Evolutionary conservation across 2,888 invertebrate species (phyloP).

Genomic region (Eupithecia inturbata): DNA sequence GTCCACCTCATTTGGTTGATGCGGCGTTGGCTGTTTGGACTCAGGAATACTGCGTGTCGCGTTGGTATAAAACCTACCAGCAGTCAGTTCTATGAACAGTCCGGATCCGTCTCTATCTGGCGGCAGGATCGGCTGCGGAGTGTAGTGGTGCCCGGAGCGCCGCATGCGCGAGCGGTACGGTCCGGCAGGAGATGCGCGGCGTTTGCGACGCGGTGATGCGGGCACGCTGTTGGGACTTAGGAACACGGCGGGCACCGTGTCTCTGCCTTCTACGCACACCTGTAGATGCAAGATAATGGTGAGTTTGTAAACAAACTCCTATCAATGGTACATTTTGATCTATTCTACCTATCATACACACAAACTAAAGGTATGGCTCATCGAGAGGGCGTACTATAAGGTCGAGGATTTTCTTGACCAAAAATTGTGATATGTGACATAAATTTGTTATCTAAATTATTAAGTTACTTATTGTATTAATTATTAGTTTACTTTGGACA

Average conservation of each 20-base stretch:
- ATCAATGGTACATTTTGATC: too few species aligned
- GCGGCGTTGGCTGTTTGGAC: background rate
- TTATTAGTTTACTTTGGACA: too few species aligned
- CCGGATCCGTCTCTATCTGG: conserved; percentile 96
- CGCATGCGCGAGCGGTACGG: conserved; percentile 79
- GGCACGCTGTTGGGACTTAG: conserved; percentile 90
- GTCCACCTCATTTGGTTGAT: background rate
- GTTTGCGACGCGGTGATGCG: conserved; percentile 86
- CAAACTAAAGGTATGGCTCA: too few species aligned
- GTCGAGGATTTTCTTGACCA: too few species aligned
- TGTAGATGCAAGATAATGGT: conserved; percentile 42
- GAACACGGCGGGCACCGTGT: conserved; percentile 89
- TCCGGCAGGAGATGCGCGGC: conserved; percentile 87
- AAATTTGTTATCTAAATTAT: too few species aligned
- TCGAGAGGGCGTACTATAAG: too few species aligned
- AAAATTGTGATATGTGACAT: too few species aligned
- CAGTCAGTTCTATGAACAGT: conserved; percentile 86
- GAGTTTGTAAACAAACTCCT: too few species aligned
- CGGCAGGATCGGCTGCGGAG: conserved; percentile 97
- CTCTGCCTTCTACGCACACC: conserved; percentile 85
- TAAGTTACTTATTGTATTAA: too few species aligned
- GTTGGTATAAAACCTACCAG: conserved; percentile 54
- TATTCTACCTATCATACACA: too few species aligned
- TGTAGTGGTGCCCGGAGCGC: conserved; percentile 86
- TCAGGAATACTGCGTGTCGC: background rate